Evolutionary conservation across 2,888 invertebrate species (phyloP).

Genomic region (Hofmannophila pseudospretella): DNA sequence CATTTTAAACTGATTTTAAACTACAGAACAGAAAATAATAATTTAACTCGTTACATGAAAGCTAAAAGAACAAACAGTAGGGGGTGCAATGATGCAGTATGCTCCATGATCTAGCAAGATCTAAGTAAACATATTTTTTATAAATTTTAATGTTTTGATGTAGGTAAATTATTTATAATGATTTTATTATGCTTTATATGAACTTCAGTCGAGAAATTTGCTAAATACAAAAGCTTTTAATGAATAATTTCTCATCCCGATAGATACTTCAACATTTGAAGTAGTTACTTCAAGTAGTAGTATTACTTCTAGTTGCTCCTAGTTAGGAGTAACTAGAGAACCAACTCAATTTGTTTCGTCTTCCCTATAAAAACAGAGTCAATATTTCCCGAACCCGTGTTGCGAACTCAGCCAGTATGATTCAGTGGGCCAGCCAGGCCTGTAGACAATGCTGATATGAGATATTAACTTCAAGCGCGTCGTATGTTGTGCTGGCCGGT

Average conservation of each 20-base stretch:
- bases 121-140: no score
- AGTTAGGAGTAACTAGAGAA: no score
- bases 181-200: no score
- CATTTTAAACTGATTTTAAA: slow-evolving; percentile 18
- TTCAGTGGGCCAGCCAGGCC: slow-evolving; percentile 31
- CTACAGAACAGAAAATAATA: slow-evolving; percentile 8
- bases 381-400: slow-evolving; percentile 2
- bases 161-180: background rate
- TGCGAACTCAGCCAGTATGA: slow-evolving; percentile 20
- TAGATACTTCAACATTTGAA: no score
- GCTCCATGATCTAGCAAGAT: slow-evolving; percentile 7
- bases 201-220: no score
- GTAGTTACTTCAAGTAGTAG: no score
- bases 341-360: no score
- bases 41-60: slow-evolving; percentile 29
- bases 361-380: background rate
- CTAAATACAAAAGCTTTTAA: no score
- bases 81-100: slow-evolving; percentile 22
- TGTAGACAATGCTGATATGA: slow-evolving; percentile 53
- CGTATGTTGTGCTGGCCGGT: slow-evolving; percentile 36
- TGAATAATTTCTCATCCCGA: no score
- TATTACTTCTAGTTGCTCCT: no score
- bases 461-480: slow-evolving; percentile 44
- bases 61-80: slow-evolving; percentile 33
- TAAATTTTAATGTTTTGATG: background rate